phyloP scores from a whole-genome alignment of 2,888 invertebrate genomes.

The Morpho achilles region DNA sequence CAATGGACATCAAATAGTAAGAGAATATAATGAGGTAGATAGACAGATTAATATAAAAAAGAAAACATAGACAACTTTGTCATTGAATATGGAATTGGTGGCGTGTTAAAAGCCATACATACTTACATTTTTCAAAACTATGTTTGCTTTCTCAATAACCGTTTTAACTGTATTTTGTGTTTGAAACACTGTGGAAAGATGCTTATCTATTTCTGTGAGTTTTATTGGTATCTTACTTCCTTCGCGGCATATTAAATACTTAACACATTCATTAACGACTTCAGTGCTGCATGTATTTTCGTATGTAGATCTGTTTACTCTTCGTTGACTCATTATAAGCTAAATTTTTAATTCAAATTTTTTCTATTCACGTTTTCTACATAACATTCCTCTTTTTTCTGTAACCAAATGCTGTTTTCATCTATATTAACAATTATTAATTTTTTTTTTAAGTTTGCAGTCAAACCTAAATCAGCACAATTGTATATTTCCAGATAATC shows the following conservation, averaged over 20 bases:
- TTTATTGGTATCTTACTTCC: conserved; percentile 64
- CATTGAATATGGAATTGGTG: background rate
- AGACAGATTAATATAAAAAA: background rate
- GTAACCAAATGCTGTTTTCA: background rate
- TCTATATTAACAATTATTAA: too few species aligned
- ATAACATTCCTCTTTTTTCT: background rate
- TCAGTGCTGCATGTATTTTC: conserved; percentile 28
- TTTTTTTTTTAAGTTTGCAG: too few species aligned
- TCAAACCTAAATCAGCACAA: too few species aligned
- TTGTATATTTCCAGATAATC: too few species aligned
- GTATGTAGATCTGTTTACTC: background rate
- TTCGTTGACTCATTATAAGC: conserved; percentile 11
- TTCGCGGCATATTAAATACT: conserved; percentile 57
- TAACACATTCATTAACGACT: conserved; percentile 55
- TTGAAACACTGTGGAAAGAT: conserved; percentile 32
- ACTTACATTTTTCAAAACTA: conserved; percentile 9
- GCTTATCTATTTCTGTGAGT: conserved; percentile 54
- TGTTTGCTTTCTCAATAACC: conserved; percentile 8
- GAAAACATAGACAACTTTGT: background rate
- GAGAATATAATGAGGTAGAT: background rate
- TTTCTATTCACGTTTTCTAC: background rate
- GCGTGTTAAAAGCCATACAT: background rate
- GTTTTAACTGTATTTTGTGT: background rate
- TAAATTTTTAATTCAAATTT: background rate
- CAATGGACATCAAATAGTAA: too few species aligned